Conservation (phyloP, 92 coral and sea anemone genomes). For the Plumapathes pennacea region DNA sequence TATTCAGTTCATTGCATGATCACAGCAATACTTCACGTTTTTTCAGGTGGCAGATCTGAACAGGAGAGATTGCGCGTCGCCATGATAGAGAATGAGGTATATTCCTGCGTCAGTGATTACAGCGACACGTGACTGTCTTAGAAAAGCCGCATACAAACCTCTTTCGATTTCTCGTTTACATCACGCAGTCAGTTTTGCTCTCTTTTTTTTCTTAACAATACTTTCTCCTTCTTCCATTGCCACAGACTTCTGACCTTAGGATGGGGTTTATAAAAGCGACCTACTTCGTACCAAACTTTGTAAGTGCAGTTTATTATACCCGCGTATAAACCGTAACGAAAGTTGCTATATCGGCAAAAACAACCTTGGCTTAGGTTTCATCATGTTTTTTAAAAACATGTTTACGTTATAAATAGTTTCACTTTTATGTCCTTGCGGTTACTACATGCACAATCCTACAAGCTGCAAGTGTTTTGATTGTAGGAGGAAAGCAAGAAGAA, state of each 20-base stretch:
- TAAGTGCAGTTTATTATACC: too few relatives aligned
- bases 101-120: background rate
- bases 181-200: background rate
- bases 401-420: too few relatives aligned
- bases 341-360: too few relatives aligned
- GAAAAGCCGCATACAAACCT: background rate
- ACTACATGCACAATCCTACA: too few relatives aligned
- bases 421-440: too few relatives aligned
- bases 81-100: slow-evolving; percentile 43
- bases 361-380: too few relatives aligned
- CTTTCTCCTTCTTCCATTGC: background rate
- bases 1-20: too few relatives aligned
- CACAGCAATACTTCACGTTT: background rate
- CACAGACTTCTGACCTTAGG: slow-evolving; percentile 15
- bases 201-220: background rate
- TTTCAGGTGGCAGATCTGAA: slow-evolving; percentile 50
- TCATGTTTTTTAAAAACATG: too few relatives aligned
- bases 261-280: slow-evolving; percentile 54
- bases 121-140: too few relatives aligned
- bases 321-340: too few relatives aligned
- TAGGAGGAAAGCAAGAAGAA: slow-evolving; percentile 62
- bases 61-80: slow-evolving; percentile 46
- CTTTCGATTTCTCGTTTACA: background rate
- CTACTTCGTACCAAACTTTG: slow-evolving; percentile 60
- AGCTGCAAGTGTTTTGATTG: background rate